A percentile compares a stretch with the other conserved stretches of the same genome.
Evolutionary conservation across 2,113 vertebrate genomes (phyloP).

Genomic region (Mastomys coucha): DNA sequence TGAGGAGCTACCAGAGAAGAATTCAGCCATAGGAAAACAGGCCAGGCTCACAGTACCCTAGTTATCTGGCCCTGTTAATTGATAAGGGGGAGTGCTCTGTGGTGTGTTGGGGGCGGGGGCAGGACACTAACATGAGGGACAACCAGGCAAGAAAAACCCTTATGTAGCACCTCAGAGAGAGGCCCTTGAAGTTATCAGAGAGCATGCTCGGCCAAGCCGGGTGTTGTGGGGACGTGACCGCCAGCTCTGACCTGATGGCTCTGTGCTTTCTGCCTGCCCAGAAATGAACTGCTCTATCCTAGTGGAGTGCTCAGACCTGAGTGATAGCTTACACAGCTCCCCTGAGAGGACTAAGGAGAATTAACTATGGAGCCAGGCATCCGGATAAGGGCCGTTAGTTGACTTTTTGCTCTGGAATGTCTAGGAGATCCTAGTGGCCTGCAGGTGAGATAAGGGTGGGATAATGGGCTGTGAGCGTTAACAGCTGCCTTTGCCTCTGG

Average conservation of each 20-base stretch:
- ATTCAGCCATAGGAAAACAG: neutral
- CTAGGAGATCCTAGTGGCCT: neutral
- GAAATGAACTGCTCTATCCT: neutral
- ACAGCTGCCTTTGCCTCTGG: neutral
- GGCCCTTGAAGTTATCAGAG: neutral
- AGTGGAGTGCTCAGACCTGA: neutral
- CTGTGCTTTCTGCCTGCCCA: neutral
- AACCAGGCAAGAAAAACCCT: neutral
- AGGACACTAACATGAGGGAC: neutral
- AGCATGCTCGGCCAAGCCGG: neutral
- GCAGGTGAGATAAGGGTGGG: neutral
- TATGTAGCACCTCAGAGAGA: neutral
- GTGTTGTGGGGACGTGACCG: neutral
- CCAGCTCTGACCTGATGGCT: neutral
- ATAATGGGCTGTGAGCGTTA: neutral
- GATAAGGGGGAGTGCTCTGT: neutral
- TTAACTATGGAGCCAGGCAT: neutral
- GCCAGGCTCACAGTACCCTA: neutral
- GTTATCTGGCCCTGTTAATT: neutral
- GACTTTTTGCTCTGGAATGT: neutral
- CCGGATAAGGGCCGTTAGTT: neutral
- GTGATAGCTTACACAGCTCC: neutral
- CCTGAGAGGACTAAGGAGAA: neutral
- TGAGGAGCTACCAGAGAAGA: neutral
- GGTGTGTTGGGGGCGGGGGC: too few species aligned